Percentiles rank a stretch among this genome's conserved stretches.
phyloP scores from a whole-genome alignment of 2,888 invertebrate genomes.

The Teinopalpus imperialis region DNA sequence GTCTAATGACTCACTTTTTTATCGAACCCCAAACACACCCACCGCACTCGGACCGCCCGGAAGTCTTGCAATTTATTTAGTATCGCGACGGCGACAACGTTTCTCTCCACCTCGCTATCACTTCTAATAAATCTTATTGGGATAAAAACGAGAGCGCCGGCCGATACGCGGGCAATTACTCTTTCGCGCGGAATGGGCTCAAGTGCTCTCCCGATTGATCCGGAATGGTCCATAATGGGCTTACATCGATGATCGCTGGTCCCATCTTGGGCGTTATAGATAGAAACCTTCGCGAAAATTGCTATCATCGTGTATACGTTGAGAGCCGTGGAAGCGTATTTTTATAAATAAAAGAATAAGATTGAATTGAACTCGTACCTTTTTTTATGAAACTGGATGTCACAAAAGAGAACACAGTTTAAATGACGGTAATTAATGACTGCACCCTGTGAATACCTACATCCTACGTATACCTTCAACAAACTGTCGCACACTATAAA shows the following conservation, averaged over 20 bases:
- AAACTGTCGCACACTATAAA: too few relatives aligned
- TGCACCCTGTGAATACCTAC: too few relatives aligned
- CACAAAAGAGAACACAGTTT: too few relatives aligned
- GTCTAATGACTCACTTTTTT: slow-evolving; percentile 13
- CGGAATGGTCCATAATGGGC: slow-evolving; percentile 41
- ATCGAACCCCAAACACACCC: not conserved
- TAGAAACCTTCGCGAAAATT: slow-evolving; percentile 8
- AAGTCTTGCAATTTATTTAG: slow-evolving; percentile 17
- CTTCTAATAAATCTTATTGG: slow-evolving; percentile 31
- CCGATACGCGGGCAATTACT: slow-evolving; percentile 35
- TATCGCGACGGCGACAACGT: slow-evolving; percentile 19
- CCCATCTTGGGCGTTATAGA: slow-evolving; percentile 18
- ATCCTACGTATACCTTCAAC: too few relatives aligned
- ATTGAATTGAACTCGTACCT: too few relatives aligned
- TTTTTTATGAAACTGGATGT: too few relatives aligned
- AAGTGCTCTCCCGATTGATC: slow-evolving; percentile 36
- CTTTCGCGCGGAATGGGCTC: slow-evolving; percentile 36
- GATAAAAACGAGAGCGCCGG: slow-evolving; percentile 28
- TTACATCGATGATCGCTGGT: slow-evolving; percentile 25
- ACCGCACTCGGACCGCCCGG: slow-evolving; percentile 1
- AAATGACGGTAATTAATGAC: too few relatives aligned
- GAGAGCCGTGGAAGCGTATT: not conserved
- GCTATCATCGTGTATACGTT: slow-evolving; percentile 14
- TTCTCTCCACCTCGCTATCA: slow-evolving; percentile 10
- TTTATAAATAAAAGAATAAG: not conserved